Conservation (phyloP, 2,888 invertebrate genomes). For the Drosophila rellima region DNA sequence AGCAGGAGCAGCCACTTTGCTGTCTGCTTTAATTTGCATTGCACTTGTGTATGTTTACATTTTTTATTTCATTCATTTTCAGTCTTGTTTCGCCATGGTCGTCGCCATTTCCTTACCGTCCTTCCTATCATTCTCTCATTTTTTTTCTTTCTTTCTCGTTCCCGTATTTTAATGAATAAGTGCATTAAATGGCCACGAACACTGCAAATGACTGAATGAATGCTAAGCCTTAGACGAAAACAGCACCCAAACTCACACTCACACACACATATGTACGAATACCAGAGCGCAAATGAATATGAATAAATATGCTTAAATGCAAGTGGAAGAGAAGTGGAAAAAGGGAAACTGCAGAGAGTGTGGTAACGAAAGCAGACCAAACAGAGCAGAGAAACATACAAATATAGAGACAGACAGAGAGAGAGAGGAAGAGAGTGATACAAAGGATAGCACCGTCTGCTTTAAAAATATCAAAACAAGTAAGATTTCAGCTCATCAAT, state of each 20-base stretch:
- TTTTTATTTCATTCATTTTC: slow-evolving; percentile 81
- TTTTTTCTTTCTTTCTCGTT: slow-evolving; percentile 19
- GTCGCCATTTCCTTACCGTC: slow-evolving; percentile 14
- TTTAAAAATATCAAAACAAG: background rate
- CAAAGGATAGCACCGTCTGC: background rate
- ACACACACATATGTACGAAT: background rate
- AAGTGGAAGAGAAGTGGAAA: slow-evolving; percentile 16
- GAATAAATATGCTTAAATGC: slow-evolving; percentile 47
- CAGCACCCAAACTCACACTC: slow-evolving; percentile 12
- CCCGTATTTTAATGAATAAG: slow-evolving; percentile 78
- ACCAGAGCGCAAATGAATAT: slow-evolving; percentile 36
- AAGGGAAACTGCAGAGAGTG: slow-evolving; percentile 2
- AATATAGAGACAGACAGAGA: background rate
- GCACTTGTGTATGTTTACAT: slow-evolving; percentile 83
- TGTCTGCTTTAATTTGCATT: slow-evolving; percentile 82
- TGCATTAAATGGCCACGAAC: slow-evolving; percentile 78
- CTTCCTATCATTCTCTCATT: background rate
- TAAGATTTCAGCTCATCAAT: slow-evolving; percentile 3
- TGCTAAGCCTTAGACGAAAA: slow-evolving; percentile 62
- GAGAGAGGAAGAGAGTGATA: background rate
- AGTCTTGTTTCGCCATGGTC: slow-evolving; percentile 70
- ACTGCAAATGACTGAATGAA: slow-evolving; percentile 75
- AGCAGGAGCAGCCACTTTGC: slow-evolving; percentile 76
- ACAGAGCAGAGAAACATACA: background rate
- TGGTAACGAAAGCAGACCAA: slow-evolving; percentile 10